phyloP scores from a whole-genome alignment of 2,113 vertebrate species.

The Edolisoma coerulescens region DNA sequence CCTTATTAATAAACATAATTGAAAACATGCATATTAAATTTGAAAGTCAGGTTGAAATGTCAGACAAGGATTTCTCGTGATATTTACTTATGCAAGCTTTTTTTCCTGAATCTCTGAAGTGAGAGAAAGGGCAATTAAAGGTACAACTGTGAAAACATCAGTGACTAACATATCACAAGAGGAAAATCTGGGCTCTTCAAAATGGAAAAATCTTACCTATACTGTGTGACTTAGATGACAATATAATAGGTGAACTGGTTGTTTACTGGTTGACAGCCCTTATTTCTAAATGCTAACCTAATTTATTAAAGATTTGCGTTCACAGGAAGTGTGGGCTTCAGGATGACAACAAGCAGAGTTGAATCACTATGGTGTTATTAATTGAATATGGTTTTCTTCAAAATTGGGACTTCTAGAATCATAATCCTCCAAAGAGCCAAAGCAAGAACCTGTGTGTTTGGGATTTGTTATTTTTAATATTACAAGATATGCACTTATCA shows the following conservation, averaged over 20 bases:
- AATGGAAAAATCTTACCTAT: background rate
- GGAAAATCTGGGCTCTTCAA: background rate
- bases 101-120: background rate
- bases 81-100: background rate
- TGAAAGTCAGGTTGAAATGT: background rate
- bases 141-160: background rate
- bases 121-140: slow-evolving; percentile 1
- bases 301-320: background rate
- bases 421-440: background rate
- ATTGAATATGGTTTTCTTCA: background rate
- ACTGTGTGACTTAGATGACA: background rate
- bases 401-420: background rate
- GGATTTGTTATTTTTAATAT: background rate
- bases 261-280: background rate
- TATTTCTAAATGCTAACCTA: background rate
- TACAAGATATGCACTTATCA: background rate
- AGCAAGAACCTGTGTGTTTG: background rate
- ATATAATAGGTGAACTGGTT: background rate
- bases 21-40: background rate
- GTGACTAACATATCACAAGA: background rate
- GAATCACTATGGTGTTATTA: background rate
- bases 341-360: background rate
- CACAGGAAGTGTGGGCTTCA: background rate
- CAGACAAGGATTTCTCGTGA: background rate
- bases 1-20: background rate